Evolutionary conservation across 2,113 vertebrate species (phyloP).

Genomic region (Carlito syrichta): DNA sequence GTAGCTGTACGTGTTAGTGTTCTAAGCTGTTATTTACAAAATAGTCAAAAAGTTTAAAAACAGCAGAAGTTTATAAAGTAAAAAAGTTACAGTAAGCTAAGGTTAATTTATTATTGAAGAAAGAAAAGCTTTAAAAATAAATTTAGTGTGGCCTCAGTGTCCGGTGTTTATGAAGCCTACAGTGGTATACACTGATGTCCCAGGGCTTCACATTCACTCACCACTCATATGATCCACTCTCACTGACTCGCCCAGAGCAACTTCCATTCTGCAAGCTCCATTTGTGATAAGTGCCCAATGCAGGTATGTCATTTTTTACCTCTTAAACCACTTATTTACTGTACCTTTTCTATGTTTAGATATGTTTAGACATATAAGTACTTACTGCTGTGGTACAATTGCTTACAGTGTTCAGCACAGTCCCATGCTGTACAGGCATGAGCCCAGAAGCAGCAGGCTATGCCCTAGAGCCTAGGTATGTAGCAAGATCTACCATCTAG

Average conservation of each 20-base stretch:
- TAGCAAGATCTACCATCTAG: neutral
- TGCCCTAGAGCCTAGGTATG: neutral
- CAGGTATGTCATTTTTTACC: neutral
- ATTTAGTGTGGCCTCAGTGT: neutral
- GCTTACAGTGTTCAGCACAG: neutral
- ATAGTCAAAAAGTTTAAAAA: neutral
- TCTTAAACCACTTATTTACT: neutral
- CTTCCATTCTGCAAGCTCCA: neutral
- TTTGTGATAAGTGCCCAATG: neutral
- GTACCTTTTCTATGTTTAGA: neutral
- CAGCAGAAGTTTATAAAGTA: neutral
- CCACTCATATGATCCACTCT: too few species aligned
- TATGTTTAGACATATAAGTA: neutral
- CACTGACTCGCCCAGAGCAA: neutral
- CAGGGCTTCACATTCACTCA: neutral
- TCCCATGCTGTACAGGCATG: neutral
- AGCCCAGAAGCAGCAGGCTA: neutral
- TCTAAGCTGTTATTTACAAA: neutral
- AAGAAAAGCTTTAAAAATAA: neutral
- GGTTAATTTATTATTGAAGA: neutral
- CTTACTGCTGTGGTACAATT: neutral
- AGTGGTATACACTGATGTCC: neutral
- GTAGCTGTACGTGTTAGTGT: neutral
- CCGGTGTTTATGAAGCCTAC: neutral
- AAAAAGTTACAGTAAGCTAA: neutral